A percentile compares a stretch with the other conserved stretches of the same genome.
These are phyloP conservation scores for Ariopsis seemanni DNA, from an alignment of 2,113 vertebrate genomes.

Conservation along the genomic window DNA sequence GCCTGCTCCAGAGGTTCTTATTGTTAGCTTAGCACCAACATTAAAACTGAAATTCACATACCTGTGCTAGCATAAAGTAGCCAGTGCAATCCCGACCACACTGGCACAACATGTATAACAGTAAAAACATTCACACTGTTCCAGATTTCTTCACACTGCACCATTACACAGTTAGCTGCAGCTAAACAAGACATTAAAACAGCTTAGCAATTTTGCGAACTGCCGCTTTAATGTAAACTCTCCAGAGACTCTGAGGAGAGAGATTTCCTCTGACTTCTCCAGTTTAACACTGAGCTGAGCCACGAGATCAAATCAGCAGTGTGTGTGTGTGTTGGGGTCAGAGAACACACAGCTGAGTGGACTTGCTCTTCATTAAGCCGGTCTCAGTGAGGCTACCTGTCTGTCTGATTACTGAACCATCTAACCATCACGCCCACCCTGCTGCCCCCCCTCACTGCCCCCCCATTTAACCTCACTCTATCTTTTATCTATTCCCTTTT, in stretches of 20 bases:
- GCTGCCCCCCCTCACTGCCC: constrained; percentile 71
- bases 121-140: not conserved
- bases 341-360: constrained; percentile 86
- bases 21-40: not conserved
- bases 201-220: not conserved
- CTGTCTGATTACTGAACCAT: constrained; percentile 89
- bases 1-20: not conserved
- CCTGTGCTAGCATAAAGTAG: not conserved
- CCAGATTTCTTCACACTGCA: not conserved
- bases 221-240: not conserved
- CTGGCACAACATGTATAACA: not conserved
- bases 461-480: constrained; percentile 33
- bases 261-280: not conserved
- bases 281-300: constrained; percentile 20
- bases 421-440: constrained; percentile 82
- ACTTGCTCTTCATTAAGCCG: constrained; percentile 95
- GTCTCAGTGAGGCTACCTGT: constrained; percentile 88
- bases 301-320: constrained; percentile 32
- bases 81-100: not conserved
- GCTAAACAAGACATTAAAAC: not conserved
- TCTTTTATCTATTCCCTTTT: constrained; percentile 13
- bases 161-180: not conserved
- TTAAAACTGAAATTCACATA: not conserved
- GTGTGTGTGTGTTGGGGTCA: constrained; percentile 81
- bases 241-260: not conserved